These are phyloP conservation scores for Andrena hattorfiana DNA, from an alignment of 2,888 invertebrate genomes.

Conservation along the genomic window DNA sequence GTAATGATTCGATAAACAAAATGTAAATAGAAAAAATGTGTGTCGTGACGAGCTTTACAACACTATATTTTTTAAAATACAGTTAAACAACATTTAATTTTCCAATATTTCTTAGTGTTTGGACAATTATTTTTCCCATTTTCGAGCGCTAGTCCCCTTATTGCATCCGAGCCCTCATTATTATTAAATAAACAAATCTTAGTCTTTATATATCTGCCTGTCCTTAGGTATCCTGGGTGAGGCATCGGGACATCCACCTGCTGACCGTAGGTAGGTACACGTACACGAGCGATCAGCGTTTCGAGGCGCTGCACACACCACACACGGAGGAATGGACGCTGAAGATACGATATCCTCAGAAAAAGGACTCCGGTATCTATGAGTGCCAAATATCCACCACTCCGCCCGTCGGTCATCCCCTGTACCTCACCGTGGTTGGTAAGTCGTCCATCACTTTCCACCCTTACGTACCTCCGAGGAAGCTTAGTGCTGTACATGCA, in stretches of 20 bases:
- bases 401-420: constrained; percentile 93
- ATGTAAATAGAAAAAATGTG: too few species aligned
- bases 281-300: constrained; percentile 93
- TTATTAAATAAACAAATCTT: background rate
- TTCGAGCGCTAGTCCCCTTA: too few species aligned
- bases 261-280: constrained; percentile 91
- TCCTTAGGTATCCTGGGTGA: constrained; percentile 90
- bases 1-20: too few species aligned
- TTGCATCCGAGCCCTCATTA: too few species aligned
- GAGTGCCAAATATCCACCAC: constrained; percentile 97
- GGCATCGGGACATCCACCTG: constrained; percentile 91
- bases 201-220: background rate
- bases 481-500: background rate
- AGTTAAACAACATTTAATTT: too few species aligned
- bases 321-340: constrained; percentile 95
- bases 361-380: constrained; percentile 92
- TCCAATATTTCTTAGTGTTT: too few species aligned
- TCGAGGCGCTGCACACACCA: constrained; percentile 94
- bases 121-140: too few species aligned
- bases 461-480: background rate
- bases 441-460: constrained; percentile 82
- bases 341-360: constrained; percentile 90
- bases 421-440: constrained; percentile 94
- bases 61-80: too few species aligned
- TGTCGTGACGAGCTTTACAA: too few species aligned